Evolutionary conservation across 2,797 vertebrate species (phyloP).

Genomic region (Phataginus tricuspis): DNA sequence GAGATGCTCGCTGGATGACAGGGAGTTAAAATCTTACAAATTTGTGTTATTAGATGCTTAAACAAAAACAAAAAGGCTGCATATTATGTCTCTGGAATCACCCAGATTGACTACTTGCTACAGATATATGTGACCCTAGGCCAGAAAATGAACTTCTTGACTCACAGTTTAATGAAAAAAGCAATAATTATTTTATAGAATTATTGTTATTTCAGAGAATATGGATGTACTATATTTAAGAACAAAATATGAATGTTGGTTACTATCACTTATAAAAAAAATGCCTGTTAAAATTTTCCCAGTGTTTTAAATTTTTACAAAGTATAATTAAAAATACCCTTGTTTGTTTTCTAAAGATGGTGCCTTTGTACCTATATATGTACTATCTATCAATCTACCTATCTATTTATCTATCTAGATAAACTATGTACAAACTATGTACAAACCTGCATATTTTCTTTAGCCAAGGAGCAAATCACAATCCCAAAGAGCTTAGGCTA

Average conservation of each 20-base stretch:
- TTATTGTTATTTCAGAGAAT: neutral
- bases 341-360: neutral
- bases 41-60: neutral
- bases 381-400: too few species aligned
- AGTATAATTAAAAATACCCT: neutral
- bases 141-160: neutral
- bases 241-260: neutral
- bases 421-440: neutral
- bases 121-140: neutral
- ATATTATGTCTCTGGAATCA: neutral
- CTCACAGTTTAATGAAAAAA: neutral
- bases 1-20: neutral
- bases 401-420: too few species aligned
- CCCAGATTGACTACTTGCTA: neutral
- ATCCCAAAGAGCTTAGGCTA: neutral
- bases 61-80: neutral
- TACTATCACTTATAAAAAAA: neutral
- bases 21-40: neutral
- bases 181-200: neutral
- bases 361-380: neutral
- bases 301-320: neutral
- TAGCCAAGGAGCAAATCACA: neutral
- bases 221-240: neutral
- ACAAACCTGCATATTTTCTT: neutral
- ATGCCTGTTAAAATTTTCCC: neutral